Conservation (phyloP, 2,797 vertebrate genomes). For the Scolopax rusticola region DNA sequence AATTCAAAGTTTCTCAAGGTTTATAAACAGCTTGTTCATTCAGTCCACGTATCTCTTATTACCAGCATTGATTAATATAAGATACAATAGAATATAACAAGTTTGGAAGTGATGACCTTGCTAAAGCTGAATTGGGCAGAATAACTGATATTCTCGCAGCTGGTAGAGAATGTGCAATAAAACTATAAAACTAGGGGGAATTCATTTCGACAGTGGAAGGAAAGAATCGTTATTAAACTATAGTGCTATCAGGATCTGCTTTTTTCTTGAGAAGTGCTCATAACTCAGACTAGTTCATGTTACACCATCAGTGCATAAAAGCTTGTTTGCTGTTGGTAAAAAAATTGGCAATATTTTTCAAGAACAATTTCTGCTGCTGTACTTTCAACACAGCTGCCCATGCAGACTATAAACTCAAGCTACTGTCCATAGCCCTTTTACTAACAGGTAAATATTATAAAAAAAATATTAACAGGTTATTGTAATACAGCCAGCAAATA, state of each 20-base stretch:
- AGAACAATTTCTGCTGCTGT: not conserved
- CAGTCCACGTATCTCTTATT: not conserved
- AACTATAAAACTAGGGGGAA: not conserved
- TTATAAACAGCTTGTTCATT: not conserved
- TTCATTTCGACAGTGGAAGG: not conserved
- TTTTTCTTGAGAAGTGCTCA: conserved; percentile 9
- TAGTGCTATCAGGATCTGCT: not conserved
- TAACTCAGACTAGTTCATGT: conserved; percentile 43
- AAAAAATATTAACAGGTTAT: not conserved
- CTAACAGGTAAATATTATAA: not conserved
- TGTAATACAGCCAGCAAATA: not conserved
- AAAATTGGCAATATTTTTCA: conserved; percentile 38
- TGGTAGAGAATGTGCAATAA: not conserved
- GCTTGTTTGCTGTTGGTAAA: conserved; percentile 10
- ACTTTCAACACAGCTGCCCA: not conserved
- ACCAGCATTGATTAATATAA: not conserved
- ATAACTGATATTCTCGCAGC: not conserved
- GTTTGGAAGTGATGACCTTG: not conserved
- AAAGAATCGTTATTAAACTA: conserved; percentile 31
- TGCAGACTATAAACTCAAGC: not conserved
- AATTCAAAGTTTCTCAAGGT: not conserved
- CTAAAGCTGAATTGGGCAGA: not conserved
- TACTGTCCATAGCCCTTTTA: not conserved
- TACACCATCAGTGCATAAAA: conserved; percentile 28
- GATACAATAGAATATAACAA: not conserved